A percentile compares a stretch with the other conserved stretches of the same genome.
Conservation (phyloP, 2,797 vertebrate species). For the Cyclura pinguis region DNA sequence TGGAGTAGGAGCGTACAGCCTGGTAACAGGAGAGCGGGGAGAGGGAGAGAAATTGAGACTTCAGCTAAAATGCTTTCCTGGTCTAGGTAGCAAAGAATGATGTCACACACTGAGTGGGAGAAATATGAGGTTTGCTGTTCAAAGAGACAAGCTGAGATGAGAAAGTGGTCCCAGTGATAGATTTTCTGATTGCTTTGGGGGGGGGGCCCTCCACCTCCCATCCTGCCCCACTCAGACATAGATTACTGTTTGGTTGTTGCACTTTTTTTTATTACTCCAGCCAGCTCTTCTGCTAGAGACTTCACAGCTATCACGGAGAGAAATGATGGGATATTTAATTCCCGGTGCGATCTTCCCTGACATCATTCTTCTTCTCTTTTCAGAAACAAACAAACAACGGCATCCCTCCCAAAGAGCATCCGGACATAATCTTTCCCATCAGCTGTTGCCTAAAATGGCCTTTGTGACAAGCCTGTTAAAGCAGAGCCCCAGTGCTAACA, state of each 20-base stretch:
- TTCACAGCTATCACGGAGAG: constrained; percentile 56
- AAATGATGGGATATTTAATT: constrained; percentile 53
- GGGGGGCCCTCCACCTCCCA: neutral
- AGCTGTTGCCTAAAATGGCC: neutral
- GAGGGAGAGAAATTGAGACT: neutral
- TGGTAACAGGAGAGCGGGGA: neutral
- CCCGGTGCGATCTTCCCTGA: neutral
- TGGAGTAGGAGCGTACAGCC: no score
- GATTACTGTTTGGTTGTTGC: neutral
- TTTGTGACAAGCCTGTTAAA: neutral
- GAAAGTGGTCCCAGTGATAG: constrained; percentile 49
- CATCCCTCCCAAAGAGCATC: neutral
- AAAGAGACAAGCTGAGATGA: constrained; percentile 58
- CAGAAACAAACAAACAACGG: neutral
- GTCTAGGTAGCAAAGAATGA: neutral
- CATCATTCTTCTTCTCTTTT: neutral
- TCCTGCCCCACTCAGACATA: constrained; percentile 7
- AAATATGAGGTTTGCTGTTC: constrained; percentile 59
- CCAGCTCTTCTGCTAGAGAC: constrained; percentile 26
- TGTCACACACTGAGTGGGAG: constrained; percentile 26
- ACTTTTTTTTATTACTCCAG: constrained; percentile 52
- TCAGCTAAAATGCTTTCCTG: rapidly evolving
- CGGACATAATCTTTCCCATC: constrained; percentile 27
- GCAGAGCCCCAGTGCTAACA: neutral
- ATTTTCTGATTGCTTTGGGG: constrained; percentile 52